These are phyloP conservation scores for Xylota sylvarum DNA, from an alignment of 2,888 invertebrate genomes.

Conservation along the genomic window DNA sequence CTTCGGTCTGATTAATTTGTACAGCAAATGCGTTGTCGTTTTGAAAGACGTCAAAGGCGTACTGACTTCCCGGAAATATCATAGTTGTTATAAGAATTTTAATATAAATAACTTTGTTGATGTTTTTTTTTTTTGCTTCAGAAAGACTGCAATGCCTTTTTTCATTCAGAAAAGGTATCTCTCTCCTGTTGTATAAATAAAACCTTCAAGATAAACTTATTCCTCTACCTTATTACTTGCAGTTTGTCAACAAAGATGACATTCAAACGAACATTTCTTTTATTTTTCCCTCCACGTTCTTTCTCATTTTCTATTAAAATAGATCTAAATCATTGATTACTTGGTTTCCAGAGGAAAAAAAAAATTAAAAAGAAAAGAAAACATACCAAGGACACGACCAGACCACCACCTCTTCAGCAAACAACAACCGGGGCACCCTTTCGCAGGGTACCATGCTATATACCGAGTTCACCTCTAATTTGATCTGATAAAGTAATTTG, in stretches of 20 bases:
- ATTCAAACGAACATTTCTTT: slow-evolving; percentile 15
- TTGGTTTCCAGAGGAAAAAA: slow-evolving; percentile 27
- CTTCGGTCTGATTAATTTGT: no score
- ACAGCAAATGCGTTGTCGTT: no score
- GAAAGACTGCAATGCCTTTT: no score
- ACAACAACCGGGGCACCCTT: slow-evolving; percentile 27
- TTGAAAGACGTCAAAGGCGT: no score
- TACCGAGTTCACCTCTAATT: slow-evolving; percentile 72
- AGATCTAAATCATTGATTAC: slow-evolving; percentile 68
- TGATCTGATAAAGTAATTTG: slow-evolving; percentile 78
- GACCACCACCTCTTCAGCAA: slow-evolving; percentile 36
- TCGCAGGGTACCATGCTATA: slow-evolving; percentile 6
- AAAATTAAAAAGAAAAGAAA: slow-evolving; percentile 6
- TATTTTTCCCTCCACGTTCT: background rate
- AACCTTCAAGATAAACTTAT: slow-evolving; percentile 14
- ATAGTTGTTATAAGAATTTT: no score
- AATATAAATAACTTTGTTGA: no score
- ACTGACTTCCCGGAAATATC: no score
- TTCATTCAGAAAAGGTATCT: no score
- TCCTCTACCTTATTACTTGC: background rate
- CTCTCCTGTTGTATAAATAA: background rate
- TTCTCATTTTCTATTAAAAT: slow-evolving; percentile 51
- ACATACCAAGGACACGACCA: slow-evolving; percentile 43
- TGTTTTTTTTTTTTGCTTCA: no score
- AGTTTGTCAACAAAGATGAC: slow-evolving; percentile 52